phyloP scores from a whole-genome alignment of 1,140 invertebrate species.

The Bombus fervidus region DNA sequence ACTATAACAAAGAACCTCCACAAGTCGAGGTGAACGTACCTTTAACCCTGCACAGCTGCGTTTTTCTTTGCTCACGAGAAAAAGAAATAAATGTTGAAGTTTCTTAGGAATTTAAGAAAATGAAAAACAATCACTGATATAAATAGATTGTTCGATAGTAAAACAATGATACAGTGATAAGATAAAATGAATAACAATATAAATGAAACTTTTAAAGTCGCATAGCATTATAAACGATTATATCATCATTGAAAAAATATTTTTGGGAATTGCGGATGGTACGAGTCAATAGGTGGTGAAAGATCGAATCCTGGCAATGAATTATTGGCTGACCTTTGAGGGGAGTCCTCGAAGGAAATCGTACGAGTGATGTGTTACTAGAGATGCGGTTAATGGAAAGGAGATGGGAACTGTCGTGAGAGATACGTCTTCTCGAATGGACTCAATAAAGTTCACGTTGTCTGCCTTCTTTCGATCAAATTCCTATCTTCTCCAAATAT shows the following conservation, averaged over 20 bases:
- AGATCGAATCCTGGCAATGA: slow-evolving; percentile 52
- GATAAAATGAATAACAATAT: neutral
- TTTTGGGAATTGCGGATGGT: slow-evolving; percentile 22
- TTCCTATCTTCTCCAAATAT: neutral
- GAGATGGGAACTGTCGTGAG: slow-evolving; percentile 21
- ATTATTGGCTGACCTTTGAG: slow-evolving; percentile 43
- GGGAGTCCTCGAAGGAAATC: slow-evolving; percentile 15
- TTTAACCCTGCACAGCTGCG: neutral
- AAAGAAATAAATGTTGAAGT: neutral
- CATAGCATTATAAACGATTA: neutral
- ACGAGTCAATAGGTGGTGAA: slow-evolving; percentile 46
- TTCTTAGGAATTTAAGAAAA: neutral
- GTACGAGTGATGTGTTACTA: slow-evolving; percentile 6
- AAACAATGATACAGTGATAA: neutral
- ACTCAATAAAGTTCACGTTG: slow-evolving; percentile 18
- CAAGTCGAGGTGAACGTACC: slow-evolving; percentile 8
- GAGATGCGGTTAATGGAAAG: slow-evolving; percentile 24
- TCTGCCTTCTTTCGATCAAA: neutral
- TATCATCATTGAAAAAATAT: neutral
- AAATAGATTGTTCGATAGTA: neutral
- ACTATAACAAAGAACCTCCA: slow-evolving; percentile 9
- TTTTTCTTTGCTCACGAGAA: neutral
- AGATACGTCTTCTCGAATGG: slow-evolving; percentile 15
- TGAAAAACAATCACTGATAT: neutral
- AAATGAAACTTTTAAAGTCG: neutral